Base-by-base conservation (phyloP, 2,113 vertebrate genomes). In the Pseudorasbora parva region DNA sequence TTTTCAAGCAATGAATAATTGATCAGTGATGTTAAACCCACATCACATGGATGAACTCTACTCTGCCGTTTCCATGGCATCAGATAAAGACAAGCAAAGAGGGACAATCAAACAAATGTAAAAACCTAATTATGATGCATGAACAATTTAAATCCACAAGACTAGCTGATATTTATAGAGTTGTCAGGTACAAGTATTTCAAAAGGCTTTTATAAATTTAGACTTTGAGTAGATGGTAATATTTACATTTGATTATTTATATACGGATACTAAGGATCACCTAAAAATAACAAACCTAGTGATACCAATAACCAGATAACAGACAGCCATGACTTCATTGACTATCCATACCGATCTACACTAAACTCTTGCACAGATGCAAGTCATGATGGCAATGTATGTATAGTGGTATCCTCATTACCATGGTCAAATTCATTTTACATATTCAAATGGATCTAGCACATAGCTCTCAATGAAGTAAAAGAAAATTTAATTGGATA, bases 221-320 rank as follows among this genome's bases (percentile, higher is more conserved):
- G 27, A 56, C 27, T 74, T 74, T n/a, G 27, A 76, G 19, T 19
- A 76, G 73, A 76, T 56, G 19, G 47, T 57, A 41, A 57, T 37
- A 21, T 76, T 37, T n/a, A 56, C 27, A 51, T 37, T 56, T 37
- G 8, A 41, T 59, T n/a, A 57, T 56, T 41, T 11, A 57, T 7
- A 66, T 33, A 66, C 7, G 33, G 27, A 33, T 19, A 33, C 27
- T 57, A 41, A 23, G 12, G 27, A 33, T 75, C 51, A n/a, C 6
- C 9, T 21, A 30, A 76, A 54, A 11, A 1, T 2, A 71, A 73
- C 14, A 73, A 73, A 17, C 7, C 30, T 68, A 25, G 10, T 23
- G 57, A 60, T 19, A 37, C 33, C 17, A 12, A 45, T 43, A 45
- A 71, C 11, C 43, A 49, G 69, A 49, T 25, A 73, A 49, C 43